Conservation (phyloP, 2,797 vertebrate species). For the Pseudotriccus pelzelni region DNA sequence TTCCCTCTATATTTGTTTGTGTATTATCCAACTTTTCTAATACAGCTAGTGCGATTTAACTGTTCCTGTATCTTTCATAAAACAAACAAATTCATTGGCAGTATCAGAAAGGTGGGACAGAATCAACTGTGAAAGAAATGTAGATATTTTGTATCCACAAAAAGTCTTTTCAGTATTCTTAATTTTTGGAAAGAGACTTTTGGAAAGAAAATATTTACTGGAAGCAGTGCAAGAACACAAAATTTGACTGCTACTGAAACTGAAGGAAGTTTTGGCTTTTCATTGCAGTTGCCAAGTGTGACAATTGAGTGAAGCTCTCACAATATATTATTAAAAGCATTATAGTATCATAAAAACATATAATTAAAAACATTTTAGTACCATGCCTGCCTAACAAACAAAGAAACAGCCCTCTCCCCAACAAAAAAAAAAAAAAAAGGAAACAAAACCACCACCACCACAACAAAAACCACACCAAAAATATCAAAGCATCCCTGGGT, state of each 20-base stretch:
- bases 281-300: background rate
- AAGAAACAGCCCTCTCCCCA: background rate
- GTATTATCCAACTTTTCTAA: background rate
- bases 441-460: too few relatives aligned
- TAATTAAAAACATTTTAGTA: background rate
- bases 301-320: background rate
- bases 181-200: background rate
- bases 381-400: background rate
- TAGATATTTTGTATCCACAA: background rate
- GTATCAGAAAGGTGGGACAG: background rate
- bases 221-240: background rate
- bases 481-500: background rate
- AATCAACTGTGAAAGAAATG: background rate
- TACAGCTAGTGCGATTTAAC: background rate
- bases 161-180: background rate
- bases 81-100: background rate
- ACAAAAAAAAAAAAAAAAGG: background rate
- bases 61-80: background rate
- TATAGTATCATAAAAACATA: background rate
- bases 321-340: background rate
- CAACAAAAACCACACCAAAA: background rate
- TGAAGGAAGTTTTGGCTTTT: background rate
- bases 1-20: background rate
- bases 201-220: background rate
- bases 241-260: background rate